A percentile compares a stretch with the other conserved stretches of the same genome.
These are phyloP conservation scores for Centrocercus urophasianus DNA, from an alignment of 2,113 vertebrate species.

Conservation along the genomic window DNA sequence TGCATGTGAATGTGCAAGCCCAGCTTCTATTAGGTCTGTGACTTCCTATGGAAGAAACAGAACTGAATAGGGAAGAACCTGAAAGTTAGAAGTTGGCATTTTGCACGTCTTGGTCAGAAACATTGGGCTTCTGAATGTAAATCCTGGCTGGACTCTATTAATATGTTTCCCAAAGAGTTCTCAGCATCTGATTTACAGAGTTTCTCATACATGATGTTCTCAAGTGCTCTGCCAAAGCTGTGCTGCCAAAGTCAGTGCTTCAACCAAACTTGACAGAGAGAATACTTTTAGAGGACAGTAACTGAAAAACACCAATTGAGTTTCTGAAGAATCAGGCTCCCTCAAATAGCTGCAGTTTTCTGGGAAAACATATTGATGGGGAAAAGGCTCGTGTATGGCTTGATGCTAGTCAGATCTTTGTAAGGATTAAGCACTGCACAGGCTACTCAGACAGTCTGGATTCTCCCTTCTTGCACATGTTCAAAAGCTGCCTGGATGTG, in stretches of 20 bases:
- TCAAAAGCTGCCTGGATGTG: not conserved
- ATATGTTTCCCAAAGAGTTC: not conserved
- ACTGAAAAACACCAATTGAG: not conserved
- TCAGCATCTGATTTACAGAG: not conserved
- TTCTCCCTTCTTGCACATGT: not conserved
- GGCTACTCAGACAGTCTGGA: not conserved
- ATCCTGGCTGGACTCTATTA: constrained; percentile 2
- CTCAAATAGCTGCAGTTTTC: not conserved
- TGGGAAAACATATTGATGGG: not conserved
- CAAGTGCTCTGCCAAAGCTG: not conserved
- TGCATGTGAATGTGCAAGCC: not conserved
- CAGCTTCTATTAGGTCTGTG: not conserved
- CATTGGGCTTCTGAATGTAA: not conserved
- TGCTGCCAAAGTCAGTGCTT: not conserved
- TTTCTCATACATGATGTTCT: not conserved
- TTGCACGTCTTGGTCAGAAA: not conserved
- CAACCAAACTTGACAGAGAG: not conserved
- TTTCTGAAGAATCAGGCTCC: not conserved
- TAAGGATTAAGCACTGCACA: not conserved
- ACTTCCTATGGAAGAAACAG: not conserved
- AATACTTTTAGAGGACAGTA: not conserved
- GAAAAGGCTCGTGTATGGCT: not conserved
- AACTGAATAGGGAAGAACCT: not conserved
- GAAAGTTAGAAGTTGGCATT: not conserved
- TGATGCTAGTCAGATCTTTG: not conserved